Conservation (phyloP, 2,797 vertebrate genomes). For the Sebastes steindachneri region DNA sequence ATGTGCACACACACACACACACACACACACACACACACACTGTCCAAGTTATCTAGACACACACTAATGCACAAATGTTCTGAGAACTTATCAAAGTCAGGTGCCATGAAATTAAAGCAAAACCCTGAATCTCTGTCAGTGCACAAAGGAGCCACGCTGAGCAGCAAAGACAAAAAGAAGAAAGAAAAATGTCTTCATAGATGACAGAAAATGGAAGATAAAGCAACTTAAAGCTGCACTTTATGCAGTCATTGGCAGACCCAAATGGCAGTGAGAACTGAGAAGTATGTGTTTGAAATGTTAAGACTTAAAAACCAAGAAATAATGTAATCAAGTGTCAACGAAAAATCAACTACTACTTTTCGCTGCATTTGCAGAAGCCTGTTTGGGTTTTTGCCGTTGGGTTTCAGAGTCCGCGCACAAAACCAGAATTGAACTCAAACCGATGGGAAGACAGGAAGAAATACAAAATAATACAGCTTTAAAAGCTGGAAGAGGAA, state of each 20-base stretch:
- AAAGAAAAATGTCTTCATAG: not conserved
- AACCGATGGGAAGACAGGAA: not conserved
- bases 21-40: not conserved
- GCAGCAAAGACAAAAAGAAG: not conserved
- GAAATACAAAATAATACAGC: not conserved
- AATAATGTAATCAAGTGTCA: not conserved
- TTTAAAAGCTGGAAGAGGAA: not conserved
- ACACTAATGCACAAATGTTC: slow-evolving; percentile 1
- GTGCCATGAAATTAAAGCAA: not conserved
- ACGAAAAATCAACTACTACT: not conserved
- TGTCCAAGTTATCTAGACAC: not conserved
- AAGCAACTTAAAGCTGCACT: not conserved
- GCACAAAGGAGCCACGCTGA: not conserved
- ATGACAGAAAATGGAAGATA: not conserved
- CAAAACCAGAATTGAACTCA: not conserved
- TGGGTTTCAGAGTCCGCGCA: not conserved
- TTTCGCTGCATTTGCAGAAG: not conserved
- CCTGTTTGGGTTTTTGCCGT: not conserved
- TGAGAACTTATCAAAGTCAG: not conserved
- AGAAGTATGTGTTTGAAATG: not conserved
- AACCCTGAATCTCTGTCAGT: slow-evolving; percentile 20
- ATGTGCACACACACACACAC: not conserved
- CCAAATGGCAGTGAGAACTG: not conserved
- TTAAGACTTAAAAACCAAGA: slow-evolving; percentile 1
- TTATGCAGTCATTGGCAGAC: not conserved